Base-by-base conservation (phyloP, 35 echinoderm and acorn worm genomes). In the Ophioderma brevispina region DNA sequence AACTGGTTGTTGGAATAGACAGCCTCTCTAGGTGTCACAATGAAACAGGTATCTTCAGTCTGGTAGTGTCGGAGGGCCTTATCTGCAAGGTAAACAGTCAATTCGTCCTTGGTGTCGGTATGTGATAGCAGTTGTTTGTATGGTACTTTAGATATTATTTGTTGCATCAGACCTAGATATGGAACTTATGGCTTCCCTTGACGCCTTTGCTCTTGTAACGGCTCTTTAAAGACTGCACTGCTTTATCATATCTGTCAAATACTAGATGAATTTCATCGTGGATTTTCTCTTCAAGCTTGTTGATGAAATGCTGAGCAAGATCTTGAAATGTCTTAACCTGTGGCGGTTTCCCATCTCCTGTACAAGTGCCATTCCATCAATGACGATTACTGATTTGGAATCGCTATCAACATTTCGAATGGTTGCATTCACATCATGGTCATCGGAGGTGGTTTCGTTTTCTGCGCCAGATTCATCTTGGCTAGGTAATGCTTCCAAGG, bases 171-270 rank as follows among this genome's bases (percentile, higher is more conserved):
- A 18, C n/a, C n/a, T n/a, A n/a, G n/a, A n/a, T 39, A n/a, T 76
- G 30, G 75, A 31, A 80, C 35, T 4, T 80, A 38, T 39, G 37
- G 30, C 78, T 33, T 39, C 17, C 78, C 33, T 36, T 11, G 35
- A n/a, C 36, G 33, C 33, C 33, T 15, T 36, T 80, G 36, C n/a
- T n/a, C n/a, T n/a, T n/a, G n/a, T n/a, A n/a, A n/a, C n/a, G n/a
- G n/a, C n/a, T 42, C 32, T 83, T 83, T 41, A 83, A 31, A 25
- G 81, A 52, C 46, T 52, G 46, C 31, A 30, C 40, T 49, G 21
- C 81, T 17, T 42, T n/a, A 85, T 85, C 38, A 40, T 85, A 91
- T 23, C 81, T 49, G 40, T 91, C 89, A 85, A 91, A 91, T 31
- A 84, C 37, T 1, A 91, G 56, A 35, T 91, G 89, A 25, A 85